Conservation (phyloP, 2,113 vertebrate genomes). For the Micromys minutus region DNA sequence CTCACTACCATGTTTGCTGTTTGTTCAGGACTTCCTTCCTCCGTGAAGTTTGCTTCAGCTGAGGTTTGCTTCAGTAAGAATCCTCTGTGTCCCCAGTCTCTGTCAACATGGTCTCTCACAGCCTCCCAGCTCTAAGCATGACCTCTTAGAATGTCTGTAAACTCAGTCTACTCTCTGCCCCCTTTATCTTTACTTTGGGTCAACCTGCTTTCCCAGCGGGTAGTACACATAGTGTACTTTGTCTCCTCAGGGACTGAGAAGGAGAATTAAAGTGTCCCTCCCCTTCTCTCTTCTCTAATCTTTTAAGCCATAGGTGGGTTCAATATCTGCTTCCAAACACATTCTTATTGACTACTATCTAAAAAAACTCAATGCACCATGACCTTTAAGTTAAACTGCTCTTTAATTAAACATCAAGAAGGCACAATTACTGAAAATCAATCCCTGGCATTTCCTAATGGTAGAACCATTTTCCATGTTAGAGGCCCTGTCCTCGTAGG, state of each 20-base stretch:
- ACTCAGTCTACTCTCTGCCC: neutral
- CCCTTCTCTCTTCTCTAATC: neutral
- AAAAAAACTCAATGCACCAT: constrained; percentile 73
- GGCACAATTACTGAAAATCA: constrained; percentile 75
- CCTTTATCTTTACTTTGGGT: neutral
- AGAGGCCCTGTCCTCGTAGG: neutral
- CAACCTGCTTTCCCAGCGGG: neutral
- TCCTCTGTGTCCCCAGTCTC: neutral
- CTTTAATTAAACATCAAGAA: constrained; percentile 82
- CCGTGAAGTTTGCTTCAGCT: rapidly evolving
- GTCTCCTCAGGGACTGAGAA: neutral
- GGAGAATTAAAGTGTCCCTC: neutral
- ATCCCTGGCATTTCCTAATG: constrained; percentile 76
- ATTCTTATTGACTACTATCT: constrained; percentile 66
- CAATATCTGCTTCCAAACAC: constrained; percentile 72
- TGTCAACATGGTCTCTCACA: rapidly evolving
- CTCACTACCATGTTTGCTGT: neutral
- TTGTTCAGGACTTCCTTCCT: neutral
- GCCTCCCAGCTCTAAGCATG: neutral
- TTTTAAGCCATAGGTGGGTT: constrained; percentile 38
- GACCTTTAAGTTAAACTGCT: constrained; percentile 78
- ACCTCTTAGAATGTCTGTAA: neutral
- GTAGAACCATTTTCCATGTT: constrained; percentile 54
- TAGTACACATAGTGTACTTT: neutral
- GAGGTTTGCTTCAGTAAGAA: neutral